Evolutionary conservation across 1,140 invertebrate genomes (phyloP).

Genomic region (Solenopsis fugax): DNA sequence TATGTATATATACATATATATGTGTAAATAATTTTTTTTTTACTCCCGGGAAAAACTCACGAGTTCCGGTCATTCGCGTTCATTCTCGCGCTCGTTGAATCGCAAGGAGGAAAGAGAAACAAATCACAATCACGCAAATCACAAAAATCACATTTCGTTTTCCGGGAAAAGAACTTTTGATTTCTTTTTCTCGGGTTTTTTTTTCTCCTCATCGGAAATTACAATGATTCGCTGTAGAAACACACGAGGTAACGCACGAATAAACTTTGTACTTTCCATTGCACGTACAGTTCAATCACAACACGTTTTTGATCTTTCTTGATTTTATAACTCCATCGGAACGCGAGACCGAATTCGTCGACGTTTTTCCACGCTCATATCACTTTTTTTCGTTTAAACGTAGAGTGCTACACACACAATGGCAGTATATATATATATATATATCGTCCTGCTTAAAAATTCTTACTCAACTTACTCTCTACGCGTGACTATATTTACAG

Average conservation of each 20-base stretch:
- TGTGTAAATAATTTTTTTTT: constrained; percentile 82
- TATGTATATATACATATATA: constrained; percentile 62
- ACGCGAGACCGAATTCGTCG: constrained; percentile 71
- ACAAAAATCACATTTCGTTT: constrained; percentile 40
- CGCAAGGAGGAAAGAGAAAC: constrained; percentile 22
- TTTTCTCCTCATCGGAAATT: constrained; percentile 33
- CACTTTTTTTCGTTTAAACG: constrained; percentile 73
- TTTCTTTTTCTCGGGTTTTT: constrained; percentile 36
- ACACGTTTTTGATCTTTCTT: constrained; percentile 52
- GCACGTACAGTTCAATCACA: constrained; percentile 47
- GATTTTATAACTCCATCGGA: constrained; percentile 33
- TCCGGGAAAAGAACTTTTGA: constrained; percentile 52
- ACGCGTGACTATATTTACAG: constrained; percentile 82
- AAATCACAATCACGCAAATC: constrained; percentile 53
- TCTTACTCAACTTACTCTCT: constrained; percentile 78
- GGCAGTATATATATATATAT: constrained; percentile 75
- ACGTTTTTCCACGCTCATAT: constrained; percentile 62
- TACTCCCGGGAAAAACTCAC: constrained; percentile 63
- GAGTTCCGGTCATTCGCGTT: constrained; percentile 66
- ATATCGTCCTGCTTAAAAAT: constrained; percentile 83
- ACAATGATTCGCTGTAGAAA: constrained; percentile 8
- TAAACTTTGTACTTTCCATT: constrained; percentile 57
- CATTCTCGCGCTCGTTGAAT: constrained; percentile 39
- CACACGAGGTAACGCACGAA: constrained; percentile 5
- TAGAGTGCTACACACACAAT: constrained; percentile 81